Evolutionary conservation across 2,888 invertebrate species (phyloP), one percentile per base, ranked within the genome.

Genomic region (Tetrapedia diversipes): DNA sequence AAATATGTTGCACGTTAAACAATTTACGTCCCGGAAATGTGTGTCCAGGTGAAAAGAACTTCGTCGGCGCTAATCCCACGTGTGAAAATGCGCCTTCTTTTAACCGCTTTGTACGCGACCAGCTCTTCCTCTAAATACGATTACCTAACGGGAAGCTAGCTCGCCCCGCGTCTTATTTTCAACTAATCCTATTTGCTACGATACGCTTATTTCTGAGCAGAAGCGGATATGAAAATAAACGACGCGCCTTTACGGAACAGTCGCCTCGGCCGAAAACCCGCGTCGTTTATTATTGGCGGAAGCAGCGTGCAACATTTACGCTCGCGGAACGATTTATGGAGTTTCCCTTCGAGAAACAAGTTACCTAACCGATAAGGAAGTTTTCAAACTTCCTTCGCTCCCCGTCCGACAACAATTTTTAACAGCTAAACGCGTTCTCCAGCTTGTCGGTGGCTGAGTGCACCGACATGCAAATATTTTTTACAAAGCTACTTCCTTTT

Each of bases 171-270:
- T 24, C 60, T 68, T 60, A 41, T n/a, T 60, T 24, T 1, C 11
- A 60, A 41, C 32, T 60, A 68, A 68, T 68, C 67, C 51, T 41
- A 32, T 68, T 68, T 60, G 39, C 41, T 4, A 41, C 4, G 41
- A 51, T 32, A 49, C 24, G 41, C 29, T 68, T 60, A 51, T 41
- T 66, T 49, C 60, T 24, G 6, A 41, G 16, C 51, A 47, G n/a
- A n/a, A n/a, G 10, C 22, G 2, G n/a, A 32, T 39, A 60, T 51
- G 51, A 32, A 51, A 60, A 60, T 60, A 49, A 51, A 60, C 39
- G 60, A 24, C 16, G 37, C 4, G 19, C 49, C 2, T 24, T 16
- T 24, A 2, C 4, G 4, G 16, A 57, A 54, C 32, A 37, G 43
- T 27, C 10, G 8, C 32, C 43, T 7, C 16, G n/a, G 4, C 6